Percentiles rank a stretch among this genome's conserved stretches.
Evolutionary conservation across 2,797 vertebrate species (phyloP).

Genomic region (Galagoides demidoff): DNA sequence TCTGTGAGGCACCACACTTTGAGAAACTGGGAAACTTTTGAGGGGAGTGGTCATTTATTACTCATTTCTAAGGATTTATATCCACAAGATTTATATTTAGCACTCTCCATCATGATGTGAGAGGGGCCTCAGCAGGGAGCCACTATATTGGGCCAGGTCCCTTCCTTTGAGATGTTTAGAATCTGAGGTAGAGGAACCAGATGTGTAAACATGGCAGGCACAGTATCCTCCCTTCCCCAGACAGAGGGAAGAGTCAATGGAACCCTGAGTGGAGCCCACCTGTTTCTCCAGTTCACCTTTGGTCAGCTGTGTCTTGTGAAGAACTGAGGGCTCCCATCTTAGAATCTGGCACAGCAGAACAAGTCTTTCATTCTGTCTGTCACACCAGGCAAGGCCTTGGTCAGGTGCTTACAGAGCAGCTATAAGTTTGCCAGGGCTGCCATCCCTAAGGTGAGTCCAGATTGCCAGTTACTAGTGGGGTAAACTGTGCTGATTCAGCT

Average conservation of each 20-base stretch:
- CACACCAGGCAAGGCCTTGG: neutral
- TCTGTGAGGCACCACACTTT: neutral
- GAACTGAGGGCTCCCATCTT: neutral
- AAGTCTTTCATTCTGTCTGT: neutral
- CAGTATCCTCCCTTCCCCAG: neutral
- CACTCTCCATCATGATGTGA: neutral
- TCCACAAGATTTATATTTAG: neutral
- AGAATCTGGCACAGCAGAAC: neutral
- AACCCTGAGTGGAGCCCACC: neutral
- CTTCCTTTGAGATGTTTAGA: neutral
- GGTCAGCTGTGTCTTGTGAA: neutral
- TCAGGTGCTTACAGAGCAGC: neutral
- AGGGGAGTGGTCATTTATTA: neutral
- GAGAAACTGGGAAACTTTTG: neutral
- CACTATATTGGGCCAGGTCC: no score
- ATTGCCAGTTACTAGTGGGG: neutral
- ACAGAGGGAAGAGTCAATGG: neutral
- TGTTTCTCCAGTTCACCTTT: neutral
- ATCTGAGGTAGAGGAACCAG: neutral
- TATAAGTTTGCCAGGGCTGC: neutral
- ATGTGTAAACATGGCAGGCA: neutral
- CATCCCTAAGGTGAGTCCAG: neutral
- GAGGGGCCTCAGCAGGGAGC: neutral
- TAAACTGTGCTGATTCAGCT: constrained; percentile 20
- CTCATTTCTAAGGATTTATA: neutral